Evolutionary conservation across 37 sponge, comb jelly and placozoan species (phyloP).

Genomic region (Ephydatia muelleri): DNA sequence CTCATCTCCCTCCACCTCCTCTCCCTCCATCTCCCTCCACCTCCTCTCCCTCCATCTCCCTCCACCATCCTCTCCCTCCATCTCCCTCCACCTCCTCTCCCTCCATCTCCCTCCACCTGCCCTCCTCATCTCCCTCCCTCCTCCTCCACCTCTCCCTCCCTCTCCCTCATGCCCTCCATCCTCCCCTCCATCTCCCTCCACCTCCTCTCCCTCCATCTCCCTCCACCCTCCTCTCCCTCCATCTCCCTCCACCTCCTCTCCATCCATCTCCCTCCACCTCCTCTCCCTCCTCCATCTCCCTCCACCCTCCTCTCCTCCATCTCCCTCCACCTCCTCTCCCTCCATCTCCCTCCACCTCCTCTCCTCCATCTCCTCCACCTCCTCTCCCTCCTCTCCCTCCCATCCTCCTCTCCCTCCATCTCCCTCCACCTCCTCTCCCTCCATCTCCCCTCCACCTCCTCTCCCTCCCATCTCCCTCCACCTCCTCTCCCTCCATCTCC

Average conservation of each 20-base stretch:
- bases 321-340: neutral
- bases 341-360: neutral
- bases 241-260: neutral
- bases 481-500: neutral
- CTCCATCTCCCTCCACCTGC: conserved; percentile 22
- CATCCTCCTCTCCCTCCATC: neutral
- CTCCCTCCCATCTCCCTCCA: neutral
- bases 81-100: conserved; percentile 74
- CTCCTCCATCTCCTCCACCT: neutral
- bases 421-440: neutral
- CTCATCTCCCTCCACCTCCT: neutral
- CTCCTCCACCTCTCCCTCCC: neutral
- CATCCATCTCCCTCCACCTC: neutral
- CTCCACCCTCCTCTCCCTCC: neutral
- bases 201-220: neutral
- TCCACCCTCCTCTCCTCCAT: neutral
- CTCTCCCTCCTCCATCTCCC: neutral
- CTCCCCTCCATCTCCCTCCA: neutral
- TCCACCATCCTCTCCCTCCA: conserved; percentile 16
- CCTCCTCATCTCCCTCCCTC: neutral
- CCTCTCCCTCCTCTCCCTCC: neutral
- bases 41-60: neutral
- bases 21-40: neutral
- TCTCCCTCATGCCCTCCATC: neutral
- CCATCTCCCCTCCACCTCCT: conserved; percentile 1